phyloP scores from a whole-genome alignment of 2,888 invertebrate species.

The Litoditis marina region DNA sequence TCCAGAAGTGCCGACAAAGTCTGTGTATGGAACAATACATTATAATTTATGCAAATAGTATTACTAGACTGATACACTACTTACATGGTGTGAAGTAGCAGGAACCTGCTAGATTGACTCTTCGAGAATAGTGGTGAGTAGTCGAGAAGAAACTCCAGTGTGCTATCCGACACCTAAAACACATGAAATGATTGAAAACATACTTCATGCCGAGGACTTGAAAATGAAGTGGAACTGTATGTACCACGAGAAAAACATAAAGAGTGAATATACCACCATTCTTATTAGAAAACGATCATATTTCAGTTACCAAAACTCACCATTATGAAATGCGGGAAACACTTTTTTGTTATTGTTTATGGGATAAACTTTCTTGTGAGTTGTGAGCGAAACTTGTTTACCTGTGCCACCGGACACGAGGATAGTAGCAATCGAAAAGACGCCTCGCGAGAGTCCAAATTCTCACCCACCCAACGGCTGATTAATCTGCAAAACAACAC shows the following conservation, averaged over 20 bases:
- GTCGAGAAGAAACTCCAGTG: conserved; percentile 67
- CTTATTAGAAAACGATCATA: no score
- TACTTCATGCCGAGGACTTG: not conserved
- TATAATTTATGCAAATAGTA: no score
- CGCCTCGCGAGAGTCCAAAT: conserved; percentile 66
- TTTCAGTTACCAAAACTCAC: no score
- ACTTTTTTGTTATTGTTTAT: no score
- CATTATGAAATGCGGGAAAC: no score
- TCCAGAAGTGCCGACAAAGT: no score
- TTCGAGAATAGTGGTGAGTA: conserved; percentile 68
- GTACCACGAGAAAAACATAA: no score
- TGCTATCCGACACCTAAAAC: conserved; percentile 42
- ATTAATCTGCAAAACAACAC: conserved; percentile 63
- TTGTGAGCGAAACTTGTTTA: no score
- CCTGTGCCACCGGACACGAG: conserved; percentile 26
- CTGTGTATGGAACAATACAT: no score
- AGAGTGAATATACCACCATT: no score
- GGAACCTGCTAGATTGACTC: conserved; percentile 69
- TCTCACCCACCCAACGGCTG: conserved; percentile 68
- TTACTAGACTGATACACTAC: conserved; percentile 27
- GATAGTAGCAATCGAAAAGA: conserved; percentile 67
- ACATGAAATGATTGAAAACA: not conserved
- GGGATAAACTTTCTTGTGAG: no score
- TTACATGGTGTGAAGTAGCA: conserved; percentile 66
- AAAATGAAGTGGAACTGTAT: no score